Conservation (phyloP, 2,113 vertebrate species). For the Nycticryphes semicollaris region DNA sequence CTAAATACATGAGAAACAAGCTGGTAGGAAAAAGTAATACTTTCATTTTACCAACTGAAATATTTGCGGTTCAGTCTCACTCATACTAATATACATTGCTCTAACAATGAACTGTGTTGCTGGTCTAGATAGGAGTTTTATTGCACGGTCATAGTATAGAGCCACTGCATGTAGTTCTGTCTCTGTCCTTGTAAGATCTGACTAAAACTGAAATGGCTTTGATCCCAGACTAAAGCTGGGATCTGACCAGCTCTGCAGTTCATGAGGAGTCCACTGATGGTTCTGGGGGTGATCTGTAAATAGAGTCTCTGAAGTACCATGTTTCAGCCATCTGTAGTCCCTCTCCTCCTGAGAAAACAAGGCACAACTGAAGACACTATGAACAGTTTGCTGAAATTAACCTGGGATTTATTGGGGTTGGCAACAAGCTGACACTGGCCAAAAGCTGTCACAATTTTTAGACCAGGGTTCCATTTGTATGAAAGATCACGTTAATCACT, state of each 20-base stretch:
- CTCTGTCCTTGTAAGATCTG: background rate
- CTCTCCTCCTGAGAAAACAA: background rate
- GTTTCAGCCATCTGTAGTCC: background rate
- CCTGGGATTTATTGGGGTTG: background rate
- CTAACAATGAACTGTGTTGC: background rate
- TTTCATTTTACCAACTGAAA: background rate
- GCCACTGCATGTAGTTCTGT: background rate
- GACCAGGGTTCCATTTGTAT: background rate
- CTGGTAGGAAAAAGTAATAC: background rate
- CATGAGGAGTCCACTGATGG: background rate
- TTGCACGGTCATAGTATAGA: background rate
- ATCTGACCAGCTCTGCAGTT: background rate
- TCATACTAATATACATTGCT: background rate
- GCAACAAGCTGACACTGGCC: background rate
- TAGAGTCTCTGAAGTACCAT: background rate
- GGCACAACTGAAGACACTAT: background rate
- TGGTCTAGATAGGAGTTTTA: background rate
- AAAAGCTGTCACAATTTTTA: background rate
- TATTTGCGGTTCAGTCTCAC: background rate
- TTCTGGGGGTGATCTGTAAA: background rate
- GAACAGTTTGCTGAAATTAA: background rate
- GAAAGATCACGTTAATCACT: background rate
- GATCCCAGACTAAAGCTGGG: background rate
- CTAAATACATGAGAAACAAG: background rate
- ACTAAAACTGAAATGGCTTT: background rate